Conservation (phyloP, 2,797 vertebrate species). For the Pogoniulus pusillus region DNA sequence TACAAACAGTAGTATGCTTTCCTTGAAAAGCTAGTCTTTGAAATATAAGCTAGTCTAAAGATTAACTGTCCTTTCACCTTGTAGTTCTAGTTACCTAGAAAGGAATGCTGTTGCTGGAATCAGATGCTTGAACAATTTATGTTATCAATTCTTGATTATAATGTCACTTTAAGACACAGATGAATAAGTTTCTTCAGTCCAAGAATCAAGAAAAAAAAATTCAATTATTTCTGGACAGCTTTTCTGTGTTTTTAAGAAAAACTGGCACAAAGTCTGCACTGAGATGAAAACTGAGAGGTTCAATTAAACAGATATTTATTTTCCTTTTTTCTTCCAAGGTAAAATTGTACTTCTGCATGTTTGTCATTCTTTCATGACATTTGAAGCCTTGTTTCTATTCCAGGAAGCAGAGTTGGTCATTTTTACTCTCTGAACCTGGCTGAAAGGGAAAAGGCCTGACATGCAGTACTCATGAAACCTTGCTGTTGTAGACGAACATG, state of each 20-base stretch:
- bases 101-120: neutral
- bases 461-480: neutral
- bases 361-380: neutral
- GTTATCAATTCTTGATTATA: neutral
- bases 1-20: neutral
- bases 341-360: neutral
- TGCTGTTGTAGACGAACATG: neutral
- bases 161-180: neutral
- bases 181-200: neutral
- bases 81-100: neutral
- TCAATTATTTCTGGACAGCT: neutral
- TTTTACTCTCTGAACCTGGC: neutral
- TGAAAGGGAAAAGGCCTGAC: neutral
- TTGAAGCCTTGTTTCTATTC: neutral
- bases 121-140: neutral
- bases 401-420: neutral
- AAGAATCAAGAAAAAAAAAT: neutral
- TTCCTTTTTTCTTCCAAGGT: neutral
- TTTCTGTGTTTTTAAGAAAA: neutral
- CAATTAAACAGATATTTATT: neutral
- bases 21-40: neutral
- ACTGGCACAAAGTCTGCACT: neutral
- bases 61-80: neutral
- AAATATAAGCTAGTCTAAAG: neutral
- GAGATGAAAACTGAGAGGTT: neutral